Evolutionary conservation across 2,113 vertebrate species (phyloP).

Genomic region (Odontesthes bonariensis): DNA sequence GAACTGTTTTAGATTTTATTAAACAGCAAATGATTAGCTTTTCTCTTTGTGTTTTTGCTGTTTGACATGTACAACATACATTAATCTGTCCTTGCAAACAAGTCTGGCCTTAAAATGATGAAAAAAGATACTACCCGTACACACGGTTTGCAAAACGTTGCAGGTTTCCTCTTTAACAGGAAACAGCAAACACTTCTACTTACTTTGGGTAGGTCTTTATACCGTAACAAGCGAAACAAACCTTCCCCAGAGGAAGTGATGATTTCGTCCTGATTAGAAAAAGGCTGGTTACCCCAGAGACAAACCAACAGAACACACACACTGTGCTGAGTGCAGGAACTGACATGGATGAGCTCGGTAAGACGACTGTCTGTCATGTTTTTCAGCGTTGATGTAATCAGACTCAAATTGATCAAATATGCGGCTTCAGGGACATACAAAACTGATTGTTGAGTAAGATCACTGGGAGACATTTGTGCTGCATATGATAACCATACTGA

Average conservation of each 20-base stretch:
- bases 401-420: not conserved
- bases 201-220: not conserved
- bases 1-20: too few species aligned
- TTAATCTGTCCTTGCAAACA: too few species aligned
- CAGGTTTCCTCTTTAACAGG: conserved; percentile 23
- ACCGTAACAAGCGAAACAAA: not conserved
- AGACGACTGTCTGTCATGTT: conserved; percentile 39
- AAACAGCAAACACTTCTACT: not conserved
- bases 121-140: not conserved
- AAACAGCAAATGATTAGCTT: too few species aligned
- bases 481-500: not conserved
- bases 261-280: conserved; percentile 7
- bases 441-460: not conserved
- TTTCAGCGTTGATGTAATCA: not conserved
- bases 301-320: conserved; percentile 17
- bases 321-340: conserved; percentile 18
- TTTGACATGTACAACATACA: too few species aligned
- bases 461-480: not conserved
- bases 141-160: not conserved
- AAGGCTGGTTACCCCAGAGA: conserved; percentile 34
- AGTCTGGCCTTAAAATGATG: too few species aligned
- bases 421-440: not conserved
- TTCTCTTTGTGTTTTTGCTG: too few species aligned
- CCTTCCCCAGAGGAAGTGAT: conserved; percentile 57
- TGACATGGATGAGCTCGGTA: conserved; percentile 78